These are phyloP conservation scores for Muscicapa comitata DNA, from an alignment of 2,797 vertebrate species.

Conservation along the genomic window DNA sequence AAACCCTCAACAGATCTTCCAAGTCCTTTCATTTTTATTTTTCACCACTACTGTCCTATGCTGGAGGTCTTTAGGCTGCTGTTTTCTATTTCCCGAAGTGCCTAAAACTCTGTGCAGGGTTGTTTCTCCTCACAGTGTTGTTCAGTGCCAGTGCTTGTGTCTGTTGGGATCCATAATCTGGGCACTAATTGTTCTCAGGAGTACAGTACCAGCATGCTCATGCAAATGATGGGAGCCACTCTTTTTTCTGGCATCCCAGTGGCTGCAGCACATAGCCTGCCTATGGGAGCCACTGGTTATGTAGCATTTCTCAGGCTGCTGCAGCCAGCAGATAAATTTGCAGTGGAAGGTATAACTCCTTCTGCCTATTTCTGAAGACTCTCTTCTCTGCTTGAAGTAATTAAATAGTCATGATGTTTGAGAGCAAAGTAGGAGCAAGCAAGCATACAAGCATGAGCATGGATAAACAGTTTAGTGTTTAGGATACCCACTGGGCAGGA, in stretches of 20 bases:
- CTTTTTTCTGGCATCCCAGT: not conserved
- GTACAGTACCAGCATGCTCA: not conserved
- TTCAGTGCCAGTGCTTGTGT: not conserved
- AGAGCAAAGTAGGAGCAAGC: not conserved
- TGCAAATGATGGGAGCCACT: not conserved
- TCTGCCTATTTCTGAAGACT: not conserved
- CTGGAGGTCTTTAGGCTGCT: not conserved
- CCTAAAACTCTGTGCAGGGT: not conserved
- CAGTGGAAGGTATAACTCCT: not conserved
- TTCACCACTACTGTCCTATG: not conserved
- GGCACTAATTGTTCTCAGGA: not conserved
- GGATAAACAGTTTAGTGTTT: not conserved
- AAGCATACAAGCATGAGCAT: accelerated
- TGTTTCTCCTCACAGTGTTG: not conserved
- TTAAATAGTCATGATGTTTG: not conserved
- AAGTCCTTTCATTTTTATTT: not conserved
- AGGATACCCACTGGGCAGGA: not conserved
- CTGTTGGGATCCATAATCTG: not conserved
- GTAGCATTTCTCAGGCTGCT: not conserved
- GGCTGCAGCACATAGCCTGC: not conserved
- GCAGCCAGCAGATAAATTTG: not conserved
- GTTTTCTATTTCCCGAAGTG: not conserved
- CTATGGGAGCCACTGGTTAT: not conserved
- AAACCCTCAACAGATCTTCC: not conserved
- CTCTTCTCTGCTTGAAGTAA: not conserved